Conservation (phyloP, 2,113 vertebrate genomes). For the Eidolon helvum region DNA sequence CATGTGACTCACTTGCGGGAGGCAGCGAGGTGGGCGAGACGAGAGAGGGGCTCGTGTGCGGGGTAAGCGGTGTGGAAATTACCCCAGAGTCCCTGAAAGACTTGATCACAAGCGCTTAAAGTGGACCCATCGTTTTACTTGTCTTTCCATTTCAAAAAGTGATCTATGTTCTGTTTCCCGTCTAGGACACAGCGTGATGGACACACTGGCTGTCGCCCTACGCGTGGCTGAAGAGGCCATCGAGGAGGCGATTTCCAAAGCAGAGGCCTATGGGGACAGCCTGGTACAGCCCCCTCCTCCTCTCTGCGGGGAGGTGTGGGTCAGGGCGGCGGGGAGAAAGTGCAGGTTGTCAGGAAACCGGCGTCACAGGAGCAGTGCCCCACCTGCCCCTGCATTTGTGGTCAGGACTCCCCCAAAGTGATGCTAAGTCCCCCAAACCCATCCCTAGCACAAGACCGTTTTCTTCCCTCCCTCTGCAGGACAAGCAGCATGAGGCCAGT, state of each 20-base stretch:
- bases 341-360: background rate
- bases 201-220: slow-evolving; percentile 95
- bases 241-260: slow-evolving; percentile 96
- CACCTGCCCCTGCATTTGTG: background rate
- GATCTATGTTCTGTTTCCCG: slow-evolving; percentile 28
- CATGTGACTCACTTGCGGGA: too few relatives aligned
- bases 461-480: slow-evolving; percentile 81
- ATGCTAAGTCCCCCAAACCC: accelerated
- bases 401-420: background rate
- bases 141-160: background rate
- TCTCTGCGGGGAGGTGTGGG: background rate
- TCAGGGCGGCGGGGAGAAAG: background rate
- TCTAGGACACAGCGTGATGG: slow-evolving; percentile 95
- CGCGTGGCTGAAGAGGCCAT: slow-evolving; percentile 97
- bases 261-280: slow-evolving; percentile 94
- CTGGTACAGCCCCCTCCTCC: slow-evolving; percentile 84
- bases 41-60: accelerated
- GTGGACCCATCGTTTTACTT: accelerated
- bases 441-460: accelerated
- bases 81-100: background rate
- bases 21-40: too few relatives aligned
- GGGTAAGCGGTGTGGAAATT: accelerated
- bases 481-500: slow-evolving; percentile 97
- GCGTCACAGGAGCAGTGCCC: accelerated
- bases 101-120: accelerated